Percentiles rank a stretch among this genome's conserved stretches.
Evolutionary conservation across 2,113 vertebrate species (phyloP).

Genomic region (Toxotes chatareus): DNA sequence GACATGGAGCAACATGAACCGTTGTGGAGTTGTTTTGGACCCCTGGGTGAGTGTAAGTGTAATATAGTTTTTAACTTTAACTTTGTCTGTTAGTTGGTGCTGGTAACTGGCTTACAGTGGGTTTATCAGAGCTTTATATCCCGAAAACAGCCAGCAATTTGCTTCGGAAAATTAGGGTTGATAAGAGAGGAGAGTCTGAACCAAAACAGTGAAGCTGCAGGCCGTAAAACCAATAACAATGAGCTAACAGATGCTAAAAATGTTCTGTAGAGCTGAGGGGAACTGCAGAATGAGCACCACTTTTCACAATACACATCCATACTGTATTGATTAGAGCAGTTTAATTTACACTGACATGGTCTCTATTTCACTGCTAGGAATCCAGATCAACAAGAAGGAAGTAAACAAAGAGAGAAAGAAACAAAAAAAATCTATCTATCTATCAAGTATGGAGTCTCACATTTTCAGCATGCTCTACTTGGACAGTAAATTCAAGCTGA

Average conservation of each 20-base stretch:
- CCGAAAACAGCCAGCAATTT: too few species aligned
- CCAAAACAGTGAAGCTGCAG: too few species aligned
- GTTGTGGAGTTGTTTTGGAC: not conserved
- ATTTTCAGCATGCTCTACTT: not conserved
- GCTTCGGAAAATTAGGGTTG: too few species aligned
- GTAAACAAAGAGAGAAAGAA: not conserved
- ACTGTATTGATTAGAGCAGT: not conserved
- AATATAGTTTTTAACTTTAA: too few species aligned
- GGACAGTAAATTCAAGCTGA: conserved; percentile 16
- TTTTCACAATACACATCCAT: not conserved
- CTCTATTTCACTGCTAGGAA: not conserved
- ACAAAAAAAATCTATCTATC: not conserved
- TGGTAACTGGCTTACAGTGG: too few species aligned
- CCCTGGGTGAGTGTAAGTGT: not conserved
- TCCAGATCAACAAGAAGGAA: not conserved
- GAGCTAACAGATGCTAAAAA: not conserved
- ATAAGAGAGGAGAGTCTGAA: too few species aligned
- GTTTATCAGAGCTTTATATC: too few species aligned
- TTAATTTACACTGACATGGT: not conserved
- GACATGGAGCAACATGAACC: not conserved
- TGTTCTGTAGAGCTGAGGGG: not conserved
- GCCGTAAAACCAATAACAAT: too few species aligned
- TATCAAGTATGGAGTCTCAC: not conserved
- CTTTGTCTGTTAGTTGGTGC: too few species aligned
- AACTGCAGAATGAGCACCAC: not conserved